These are phyloP conservation scores for Sycobia sp. DNA, from an alignment of 1,140 invertebrate genomes.

Conservation along the genomic window DNA sequence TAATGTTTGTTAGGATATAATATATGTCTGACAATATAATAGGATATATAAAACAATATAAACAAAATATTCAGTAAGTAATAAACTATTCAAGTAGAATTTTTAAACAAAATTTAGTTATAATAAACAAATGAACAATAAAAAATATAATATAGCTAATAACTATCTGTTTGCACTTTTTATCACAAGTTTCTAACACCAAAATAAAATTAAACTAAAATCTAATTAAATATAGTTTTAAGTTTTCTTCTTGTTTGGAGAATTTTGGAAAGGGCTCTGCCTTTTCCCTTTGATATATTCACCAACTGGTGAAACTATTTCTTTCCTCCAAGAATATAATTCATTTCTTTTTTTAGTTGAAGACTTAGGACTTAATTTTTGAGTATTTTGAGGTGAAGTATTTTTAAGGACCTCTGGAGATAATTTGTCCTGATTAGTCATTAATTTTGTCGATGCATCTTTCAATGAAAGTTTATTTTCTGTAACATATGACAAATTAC, in stretches of 20 bases:
- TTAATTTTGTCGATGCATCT: neutral
- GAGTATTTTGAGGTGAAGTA: slow-evolving; percentile 1
- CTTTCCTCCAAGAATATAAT: slow-evolving; percentile 29
- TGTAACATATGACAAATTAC: neutral
- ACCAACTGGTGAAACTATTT: slow-evolving; percentile 34
- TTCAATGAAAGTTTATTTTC: slow-evolving; percentile 1
- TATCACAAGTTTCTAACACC: slow-evolving; percentile 9
- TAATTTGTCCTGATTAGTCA: neutral
- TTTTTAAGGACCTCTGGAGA: slow-evolving; percentile 9
- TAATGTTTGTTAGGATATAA: neutral
- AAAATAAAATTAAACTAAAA: slow-evolving; percentile 5
- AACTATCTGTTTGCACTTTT: slow-evolving; percentile 17
- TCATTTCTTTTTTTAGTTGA: slow-evolving; percentile 14
- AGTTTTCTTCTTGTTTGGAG: slow-evolving; percentile 30
- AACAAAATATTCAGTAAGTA: slow-evolving; percentile 6
- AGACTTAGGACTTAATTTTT: slow-evolving; percentile 14
- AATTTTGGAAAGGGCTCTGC: slow-evolving; percentile 28
- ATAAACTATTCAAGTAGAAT: slow-evolving; percentile 11
- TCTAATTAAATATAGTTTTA: too few species aligned
- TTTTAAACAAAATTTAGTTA: slow-evolving; percentile 18
- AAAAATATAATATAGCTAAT: slow-evolving; percentile 25
- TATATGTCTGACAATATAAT: neutral
- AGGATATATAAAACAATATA: slow-evolving; percentile 4
- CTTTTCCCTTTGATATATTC: slow-evolving; percentile 34
- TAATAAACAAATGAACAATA: slow-evolving; percentile 13